Conservation (phyloP, 2,797 vertebrate species). For the Arremon aurantiirostris region DNA sequence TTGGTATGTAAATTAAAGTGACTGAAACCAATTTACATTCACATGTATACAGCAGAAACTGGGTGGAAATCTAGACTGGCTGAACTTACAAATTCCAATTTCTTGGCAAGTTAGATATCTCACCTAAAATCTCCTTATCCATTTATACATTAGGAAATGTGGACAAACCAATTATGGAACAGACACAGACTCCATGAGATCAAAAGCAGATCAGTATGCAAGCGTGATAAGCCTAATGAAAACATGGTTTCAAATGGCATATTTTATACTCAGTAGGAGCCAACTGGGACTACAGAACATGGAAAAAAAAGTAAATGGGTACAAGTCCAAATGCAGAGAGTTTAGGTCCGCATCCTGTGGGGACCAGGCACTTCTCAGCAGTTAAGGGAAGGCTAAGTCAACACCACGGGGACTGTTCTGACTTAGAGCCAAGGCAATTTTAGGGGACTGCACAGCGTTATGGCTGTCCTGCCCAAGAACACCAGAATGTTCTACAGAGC, state of each 20-base stretch:
- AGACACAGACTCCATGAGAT: neutral
- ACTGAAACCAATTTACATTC: conserved; percentile 26
- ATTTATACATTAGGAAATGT: conserved; percentile 63
- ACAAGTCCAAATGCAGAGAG: neutral
- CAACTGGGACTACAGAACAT: neutral
- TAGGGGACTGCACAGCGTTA: neutral
- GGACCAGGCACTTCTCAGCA: neutral
- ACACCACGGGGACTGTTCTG: neutral
- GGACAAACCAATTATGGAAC: conserved; percentile 44
- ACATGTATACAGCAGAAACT: conserved; percentile 15
- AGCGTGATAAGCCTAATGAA: conserved; percentile 47
- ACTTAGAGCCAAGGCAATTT: conserved; percentile 9
- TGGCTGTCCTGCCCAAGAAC: neutral
- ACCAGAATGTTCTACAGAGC: conserved; percentile 1
- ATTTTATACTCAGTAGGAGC: conserved; percentile 38
- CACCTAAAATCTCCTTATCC: conserved; percentile 53
- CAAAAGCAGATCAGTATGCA: conserved; percentile 16
- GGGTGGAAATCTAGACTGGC: conserved; percentile 40
- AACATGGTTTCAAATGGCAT: conserved; percentile 29
- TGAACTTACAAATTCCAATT: conserved; percentile 47
- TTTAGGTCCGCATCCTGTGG: neutral
- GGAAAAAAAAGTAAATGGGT: neutral
- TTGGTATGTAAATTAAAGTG: conserved; percentile 56
- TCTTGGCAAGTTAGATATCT: conserved; percentile 56
- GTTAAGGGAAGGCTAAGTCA: neutral